Evolutionary conservation across 2,113 vertebrate genomes (phyloP).

Genomic region (Jacana jacana): DNA sequence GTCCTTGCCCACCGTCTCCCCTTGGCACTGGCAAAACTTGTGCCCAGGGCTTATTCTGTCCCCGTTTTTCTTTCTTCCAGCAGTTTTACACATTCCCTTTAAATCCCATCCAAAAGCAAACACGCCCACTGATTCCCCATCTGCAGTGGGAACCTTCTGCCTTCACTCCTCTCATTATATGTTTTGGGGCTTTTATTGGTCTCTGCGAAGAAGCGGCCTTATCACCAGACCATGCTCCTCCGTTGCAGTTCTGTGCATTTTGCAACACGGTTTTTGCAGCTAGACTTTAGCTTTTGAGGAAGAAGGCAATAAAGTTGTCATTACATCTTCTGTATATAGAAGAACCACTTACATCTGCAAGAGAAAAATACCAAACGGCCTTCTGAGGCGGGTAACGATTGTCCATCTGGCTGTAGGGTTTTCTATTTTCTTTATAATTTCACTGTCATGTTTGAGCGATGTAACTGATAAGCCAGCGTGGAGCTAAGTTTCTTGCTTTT

Average conservation of each 20-base stretch:
- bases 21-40: not conserved
- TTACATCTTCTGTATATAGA: not conserved
- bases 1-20: not conserved
- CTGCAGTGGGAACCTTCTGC: not conserved
- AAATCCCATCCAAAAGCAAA: not conserved
- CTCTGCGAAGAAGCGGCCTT: not conserved
- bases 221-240: not conserved
- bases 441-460: conserved; percentile 13
- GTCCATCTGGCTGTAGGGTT: not conserved
- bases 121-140: not conserved
- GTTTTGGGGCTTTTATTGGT: not conserved
- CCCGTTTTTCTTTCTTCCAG: not conserved
- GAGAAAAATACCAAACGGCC: not conserved
- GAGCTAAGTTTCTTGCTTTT: conserved; percentile 10
- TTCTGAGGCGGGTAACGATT: not conserved
- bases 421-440: conserved; percentile 43
- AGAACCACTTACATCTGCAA: not conserved
- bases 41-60: not conserved
- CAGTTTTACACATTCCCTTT: not conserved
- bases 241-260: not conserved
- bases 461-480: not conserved
- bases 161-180: not conserved
- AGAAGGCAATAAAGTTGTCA: not conserved
- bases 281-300: not conserved
- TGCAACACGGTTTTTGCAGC: not conserved